Percentiles rank a stretch among this genome's conserved stretches.
Evolutionary conservation across 2,888 invertebrate species (phyloP).

Genomic region (Amblyjoppa proteus): DNA sequence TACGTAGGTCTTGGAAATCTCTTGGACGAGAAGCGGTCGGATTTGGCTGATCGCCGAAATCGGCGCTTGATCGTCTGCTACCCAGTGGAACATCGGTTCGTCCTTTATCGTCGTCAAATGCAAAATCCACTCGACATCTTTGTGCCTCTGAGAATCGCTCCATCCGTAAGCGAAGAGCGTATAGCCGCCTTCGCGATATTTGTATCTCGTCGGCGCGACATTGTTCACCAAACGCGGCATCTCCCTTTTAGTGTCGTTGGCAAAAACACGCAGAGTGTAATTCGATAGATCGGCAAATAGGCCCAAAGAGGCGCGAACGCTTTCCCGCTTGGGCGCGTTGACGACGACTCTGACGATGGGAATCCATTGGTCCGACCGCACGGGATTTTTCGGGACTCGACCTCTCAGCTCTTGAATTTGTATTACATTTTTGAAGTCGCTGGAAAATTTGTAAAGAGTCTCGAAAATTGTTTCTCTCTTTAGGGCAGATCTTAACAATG

Average conservation of each 20-base stretch:
- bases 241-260: constrained; percentile 74
- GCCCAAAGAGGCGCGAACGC: constrained; percentile 66
- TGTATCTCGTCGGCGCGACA: constrained; percentile 69
- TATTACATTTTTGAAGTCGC: constrained; percentile 72
- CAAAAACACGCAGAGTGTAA: constrained; percentile 72
- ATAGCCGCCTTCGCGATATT: constrained; percentile 70
- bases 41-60: constrained; percentile 37
- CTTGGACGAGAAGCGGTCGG: constrained; percentile 61
- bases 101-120: constrained; percentile 73
- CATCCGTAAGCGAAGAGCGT: constrained; percentile 77
- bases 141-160: constrained; percentile 56
- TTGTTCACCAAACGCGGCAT: constrained; percentile 68
- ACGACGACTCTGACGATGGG: constrained; percentile 72
- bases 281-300: constrained; percentile 70
- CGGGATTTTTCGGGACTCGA: constrained; percentile 5
- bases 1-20: constrained; percentile 71
- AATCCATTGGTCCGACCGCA: constrained; percentile 70
- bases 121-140: constrained; percentile 74
- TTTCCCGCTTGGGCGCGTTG: constrained; percentile 57
- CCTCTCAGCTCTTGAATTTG: constrained; percentile 71
- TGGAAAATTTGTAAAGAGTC: constrained; percentile 68
- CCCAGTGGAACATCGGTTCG: constrained; percentile 65
- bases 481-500: constrained; percentile 71
- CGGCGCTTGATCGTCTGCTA: constrained; percentile 38
- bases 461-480: constrained; percentile 40